Conservation (phyloP, 2,113 vertebrate genomes). For the Rhea americana region DNA sequence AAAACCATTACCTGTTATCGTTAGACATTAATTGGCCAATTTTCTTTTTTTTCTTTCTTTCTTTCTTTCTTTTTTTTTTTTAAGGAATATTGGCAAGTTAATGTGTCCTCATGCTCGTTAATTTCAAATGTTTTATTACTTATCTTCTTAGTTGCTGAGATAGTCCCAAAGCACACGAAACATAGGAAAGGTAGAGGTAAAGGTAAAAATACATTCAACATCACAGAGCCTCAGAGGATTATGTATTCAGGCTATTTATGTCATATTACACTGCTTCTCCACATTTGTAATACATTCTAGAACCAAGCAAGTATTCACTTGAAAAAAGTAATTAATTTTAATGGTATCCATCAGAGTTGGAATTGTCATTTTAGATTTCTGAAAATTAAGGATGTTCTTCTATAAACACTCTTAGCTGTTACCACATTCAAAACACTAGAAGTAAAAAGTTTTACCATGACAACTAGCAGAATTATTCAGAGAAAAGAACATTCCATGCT, state of each 20-base stretch:
- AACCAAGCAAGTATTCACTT: neutral
- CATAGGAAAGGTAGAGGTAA: neutral
- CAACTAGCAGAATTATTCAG: neutral
- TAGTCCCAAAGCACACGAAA: neutral
- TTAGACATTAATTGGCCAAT: slow-evolving; percentile 61
- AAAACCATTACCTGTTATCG: slow-evolving; percentile 49
- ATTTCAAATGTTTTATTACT: neutral
- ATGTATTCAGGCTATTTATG: neutral
- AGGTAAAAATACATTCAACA: neutral
- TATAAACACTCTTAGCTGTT: neutral
- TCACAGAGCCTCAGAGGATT: neutral
- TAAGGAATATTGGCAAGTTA: slow-evolving; percentile 43
- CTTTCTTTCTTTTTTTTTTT: slow-evolving; percentile 65
- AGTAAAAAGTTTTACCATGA: neutral
- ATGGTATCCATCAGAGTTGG: neutral
- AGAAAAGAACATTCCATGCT: neutral
- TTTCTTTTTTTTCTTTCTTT: slow-evolving; percentile 60
- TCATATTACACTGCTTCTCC: neutral
- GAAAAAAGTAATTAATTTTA: neutral
- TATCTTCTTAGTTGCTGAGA: neutral
- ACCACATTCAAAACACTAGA: neutral
- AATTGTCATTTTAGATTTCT: neutral
- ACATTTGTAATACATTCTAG: neutral
- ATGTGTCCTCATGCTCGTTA: neutral
- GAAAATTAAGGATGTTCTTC: neutral